Conservation (phyloP, 2,888 invertebrate genomes). For the Agonopterix subpropinquella region DNA sequence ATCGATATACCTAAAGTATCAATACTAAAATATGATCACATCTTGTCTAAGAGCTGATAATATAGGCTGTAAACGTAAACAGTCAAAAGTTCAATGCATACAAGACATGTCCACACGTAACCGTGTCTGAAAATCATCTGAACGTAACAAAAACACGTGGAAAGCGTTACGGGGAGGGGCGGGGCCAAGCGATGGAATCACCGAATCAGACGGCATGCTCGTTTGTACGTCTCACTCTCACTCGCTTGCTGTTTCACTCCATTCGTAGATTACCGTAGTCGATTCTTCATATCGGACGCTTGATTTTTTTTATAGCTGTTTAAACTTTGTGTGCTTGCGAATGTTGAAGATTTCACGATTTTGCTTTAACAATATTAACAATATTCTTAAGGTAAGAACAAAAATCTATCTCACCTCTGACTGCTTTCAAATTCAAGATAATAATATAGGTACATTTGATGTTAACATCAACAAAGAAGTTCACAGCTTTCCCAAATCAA, state of each 20-base stretch:
- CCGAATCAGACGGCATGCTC: conserved; percentile 27
- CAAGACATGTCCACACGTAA: conserved; percentile 30
- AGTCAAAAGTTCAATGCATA: conserved; percentile 33
- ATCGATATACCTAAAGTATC: no score
- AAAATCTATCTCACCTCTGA: no score
- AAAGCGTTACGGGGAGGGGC: conserved; percentile 33
- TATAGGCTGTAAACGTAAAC: conserved; percentile 36
- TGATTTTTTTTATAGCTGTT: conserved; percentile 55
- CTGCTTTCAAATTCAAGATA: no score
- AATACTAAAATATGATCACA: no score
- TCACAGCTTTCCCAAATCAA: no score
- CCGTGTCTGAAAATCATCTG: conserved; percentile 40
- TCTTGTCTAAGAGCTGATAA: not conserved
- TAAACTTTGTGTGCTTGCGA: conserved; percentile 35
- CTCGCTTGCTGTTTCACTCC: conserved; percentile 27
- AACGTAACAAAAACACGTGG: conserved; percentile 58
- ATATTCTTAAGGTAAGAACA: no score
- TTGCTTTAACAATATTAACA: no score
- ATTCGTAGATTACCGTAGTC: conserved; percentile 52
- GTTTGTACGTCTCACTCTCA: conserved; percentile 23
- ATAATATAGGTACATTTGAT: no score
- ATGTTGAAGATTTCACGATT: no score
- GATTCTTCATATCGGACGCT: conserved; percentile 58
- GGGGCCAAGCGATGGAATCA: conserved; percentile 20
- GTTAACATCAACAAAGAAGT: no score